A percentile compares a stretch with the other conserved stretches of the same genome.
These are phyloP conservation scores for Tetramorium simillimum DNA, from an alignment of 1,140 invertebrate species.

Conservation along the genomic window DNA sequence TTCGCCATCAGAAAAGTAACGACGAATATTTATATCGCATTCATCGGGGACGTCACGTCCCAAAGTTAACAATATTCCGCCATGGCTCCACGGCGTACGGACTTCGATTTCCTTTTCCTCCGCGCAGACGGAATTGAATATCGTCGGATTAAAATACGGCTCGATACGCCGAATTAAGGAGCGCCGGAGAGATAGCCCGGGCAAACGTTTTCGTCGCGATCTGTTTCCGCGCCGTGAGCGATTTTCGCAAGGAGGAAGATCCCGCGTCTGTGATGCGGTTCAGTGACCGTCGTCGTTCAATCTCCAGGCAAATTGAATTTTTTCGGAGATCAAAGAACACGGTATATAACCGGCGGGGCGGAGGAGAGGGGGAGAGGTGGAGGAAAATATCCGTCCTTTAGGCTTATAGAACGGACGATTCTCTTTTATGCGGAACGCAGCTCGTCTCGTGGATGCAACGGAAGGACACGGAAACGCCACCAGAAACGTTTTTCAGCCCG, in stretches of 20 bases:
- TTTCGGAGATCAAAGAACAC: constrained; percentile 82
- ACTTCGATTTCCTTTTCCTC: constrained; percentile 32
- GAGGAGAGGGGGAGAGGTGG: constrained; percentile 10
- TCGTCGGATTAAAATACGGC: constrained; percentile 45
- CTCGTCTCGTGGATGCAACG: constrained; percentile 23
- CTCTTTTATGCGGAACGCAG: constrained; percentile 38
- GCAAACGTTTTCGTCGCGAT: constrained; percentile 72
- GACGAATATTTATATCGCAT: constrained; percentile 32
- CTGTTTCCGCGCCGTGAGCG: constrained; percentile 46
- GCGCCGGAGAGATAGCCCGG: background rate
- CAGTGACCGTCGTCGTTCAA: constrained; percentile 80
- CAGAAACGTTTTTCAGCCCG: background rate
- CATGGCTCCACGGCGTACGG: too few relatives aligned
- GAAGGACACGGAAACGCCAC: background rate
- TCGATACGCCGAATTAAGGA: constrained; percentile 60
- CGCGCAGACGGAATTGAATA: constrained; percentile 43
- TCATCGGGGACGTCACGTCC: constrained; percentile 19
- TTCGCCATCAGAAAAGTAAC: background rate
- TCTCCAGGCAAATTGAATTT: constrained; percentile 84
- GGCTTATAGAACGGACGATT: constrained; percentile 43
- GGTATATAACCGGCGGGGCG: constrained; percentile 71
- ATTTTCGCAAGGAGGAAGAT: constrained; percentile 22
- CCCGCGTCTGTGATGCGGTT: constrained; percentile 69
- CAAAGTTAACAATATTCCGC: constrained; percentile 18
- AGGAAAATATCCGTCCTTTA: constrained; percentile 51